Evolutionary conservation across 1,140 invertebrate genomes (phyloP).

Genomic region (Watersipora subatra): DNA sequence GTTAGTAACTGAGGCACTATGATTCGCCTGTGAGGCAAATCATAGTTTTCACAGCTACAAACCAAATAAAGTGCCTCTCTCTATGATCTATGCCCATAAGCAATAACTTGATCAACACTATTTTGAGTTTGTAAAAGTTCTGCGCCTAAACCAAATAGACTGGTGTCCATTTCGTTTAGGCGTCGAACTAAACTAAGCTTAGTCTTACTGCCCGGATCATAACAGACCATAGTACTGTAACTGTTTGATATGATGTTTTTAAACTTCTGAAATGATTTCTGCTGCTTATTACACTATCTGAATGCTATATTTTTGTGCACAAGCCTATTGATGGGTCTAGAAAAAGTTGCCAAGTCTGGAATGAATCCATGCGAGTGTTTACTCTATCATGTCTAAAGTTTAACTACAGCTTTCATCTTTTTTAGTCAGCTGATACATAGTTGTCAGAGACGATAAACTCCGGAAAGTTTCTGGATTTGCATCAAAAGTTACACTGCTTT

Average conservation of each 20-base stretch:
- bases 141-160: slow-evolving; percentile 6
- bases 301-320: slow-evolving; percentile 2
- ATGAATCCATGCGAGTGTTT: slow-evolving; percentile 3
- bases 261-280: not conserved
- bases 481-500: slow-evolving; percentile 11
- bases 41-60: slow-evolving; percentile 11
- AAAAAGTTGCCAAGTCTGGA: slow-evolving; percentile 6
- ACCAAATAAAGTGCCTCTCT: slow-evolving; percentile 12
- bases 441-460: slow-evolving; percentile 6
- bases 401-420: not conserved
- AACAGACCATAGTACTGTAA: not conserved
- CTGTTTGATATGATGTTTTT: not conserved
- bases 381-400: slow-evolving; percentile 4
- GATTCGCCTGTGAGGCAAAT: slow-evolving; percentile 10
- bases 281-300: not conserved
- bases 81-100: slow-evolving; percentile 2
- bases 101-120: not conserved
- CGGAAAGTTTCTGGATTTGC: slow-evolving; percentile 7
- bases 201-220: not conserved
- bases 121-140: not conserved
- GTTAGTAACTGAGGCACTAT: slow-evolving; percentile 9
- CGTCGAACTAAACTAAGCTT: no score
- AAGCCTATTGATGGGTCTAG: not conserved
- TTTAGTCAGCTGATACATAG: not conserved
- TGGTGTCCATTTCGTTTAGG: no score